Percentiles rank a stretch among this genome's conserved stretches.
Conservation (phyloP, 2,797 vertebrate genomes). For the Atherinosoma microstoma region DNA sequence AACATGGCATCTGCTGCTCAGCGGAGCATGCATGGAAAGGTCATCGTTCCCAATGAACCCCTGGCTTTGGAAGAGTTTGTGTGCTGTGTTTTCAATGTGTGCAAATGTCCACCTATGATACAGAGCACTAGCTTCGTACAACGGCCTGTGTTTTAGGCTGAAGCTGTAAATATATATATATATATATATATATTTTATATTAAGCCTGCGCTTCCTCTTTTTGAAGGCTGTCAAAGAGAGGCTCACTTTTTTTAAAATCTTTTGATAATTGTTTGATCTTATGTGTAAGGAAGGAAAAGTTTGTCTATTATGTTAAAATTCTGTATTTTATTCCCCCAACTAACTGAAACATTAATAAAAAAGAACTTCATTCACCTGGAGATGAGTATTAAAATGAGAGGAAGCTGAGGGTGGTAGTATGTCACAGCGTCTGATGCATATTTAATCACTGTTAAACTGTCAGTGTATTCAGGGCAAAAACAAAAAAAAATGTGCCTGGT, state of each 20-base stretch:
- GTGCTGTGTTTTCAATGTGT: constrained; percentile 29
- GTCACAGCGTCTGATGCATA: constrained; percentile 3
- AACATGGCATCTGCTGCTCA: constrained; percentile 24
- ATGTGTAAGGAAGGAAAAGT: not conserved
- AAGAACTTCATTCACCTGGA: not conserved
- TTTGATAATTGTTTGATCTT: not conserved
- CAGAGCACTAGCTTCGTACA: constrained; percentile 5
- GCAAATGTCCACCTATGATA: constrained; percentile 14
- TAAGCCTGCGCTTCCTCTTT: not conserved
- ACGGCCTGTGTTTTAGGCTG: not conserved
- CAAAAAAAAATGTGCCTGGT: not conserved
- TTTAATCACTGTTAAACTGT: constrained; percentile 15
- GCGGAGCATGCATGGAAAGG: constrained; percentile 42
- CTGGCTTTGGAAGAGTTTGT: constrained; percentile 26
- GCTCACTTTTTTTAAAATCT: not conserved
- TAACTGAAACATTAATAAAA: not conserved
- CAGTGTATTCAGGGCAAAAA: not conserved
- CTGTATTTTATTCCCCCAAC: not conserved
- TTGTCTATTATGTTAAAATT: not conserved
- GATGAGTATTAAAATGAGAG: not conserved
- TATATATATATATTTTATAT: no score
- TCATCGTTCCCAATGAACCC: constrained; percentile 40
- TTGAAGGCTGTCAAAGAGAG: not conserved
- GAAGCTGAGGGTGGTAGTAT: constrained; percentile 4
- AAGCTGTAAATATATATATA: not conserved